These are phyloP conservation scores for Chloroceryle inda DNA, from an alignment of 2,797 vertebrate species.

Conservation along the genomic window DNA sequence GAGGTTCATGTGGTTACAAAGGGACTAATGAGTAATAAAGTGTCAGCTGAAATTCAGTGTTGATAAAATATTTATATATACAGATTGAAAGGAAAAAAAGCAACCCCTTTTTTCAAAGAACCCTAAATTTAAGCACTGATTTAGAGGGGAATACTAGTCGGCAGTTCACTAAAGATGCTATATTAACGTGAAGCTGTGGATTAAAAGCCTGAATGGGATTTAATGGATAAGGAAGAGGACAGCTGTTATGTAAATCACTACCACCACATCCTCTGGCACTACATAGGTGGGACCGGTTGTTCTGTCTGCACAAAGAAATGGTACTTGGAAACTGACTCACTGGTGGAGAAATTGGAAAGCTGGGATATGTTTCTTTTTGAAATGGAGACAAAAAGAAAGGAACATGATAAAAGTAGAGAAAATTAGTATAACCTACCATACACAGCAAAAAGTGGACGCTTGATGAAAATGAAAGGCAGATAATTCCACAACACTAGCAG, in stretches of 20 bases:
- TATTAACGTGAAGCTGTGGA: background rate
- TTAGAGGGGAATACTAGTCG: background rate
- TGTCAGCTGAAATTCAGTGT: background rate
- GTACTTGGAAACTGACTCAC: conserved; percentile 8
- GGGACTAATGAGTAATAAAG: background rate
- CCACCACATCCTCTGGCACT: background rate
- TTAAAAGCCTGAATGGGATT: background rate
- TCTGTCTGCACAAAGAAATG: background rate
- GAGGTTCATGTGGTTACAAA: background rate
- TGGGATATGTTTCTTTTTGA: conserved; percentile 29
- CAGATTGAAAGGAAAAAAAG: background rate
- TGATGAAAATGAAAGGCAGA: conserved; percentile 1
- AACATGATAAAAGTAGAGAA: background rate
- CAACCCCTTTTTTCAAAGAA: background rate
- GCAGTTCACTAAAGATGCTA: background rate
- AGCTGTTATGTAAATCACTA: background rate
- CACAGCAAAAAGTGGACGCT: background rate
- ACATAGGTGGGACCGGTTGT: background rate
- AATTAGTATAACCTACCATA: background rate
- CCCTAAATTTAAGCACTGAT: background rate
- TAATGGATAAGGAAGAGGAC: background rate
- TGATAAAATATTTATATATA: background rate
- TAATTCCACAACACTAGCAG: background rate
- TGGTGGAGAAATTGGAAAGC: background rate
- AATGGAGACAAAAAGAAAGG: background rate